Base-by-base conservation (phyloP, 2,888 invertebrate species). In the Drosophila anceps region DNA sequence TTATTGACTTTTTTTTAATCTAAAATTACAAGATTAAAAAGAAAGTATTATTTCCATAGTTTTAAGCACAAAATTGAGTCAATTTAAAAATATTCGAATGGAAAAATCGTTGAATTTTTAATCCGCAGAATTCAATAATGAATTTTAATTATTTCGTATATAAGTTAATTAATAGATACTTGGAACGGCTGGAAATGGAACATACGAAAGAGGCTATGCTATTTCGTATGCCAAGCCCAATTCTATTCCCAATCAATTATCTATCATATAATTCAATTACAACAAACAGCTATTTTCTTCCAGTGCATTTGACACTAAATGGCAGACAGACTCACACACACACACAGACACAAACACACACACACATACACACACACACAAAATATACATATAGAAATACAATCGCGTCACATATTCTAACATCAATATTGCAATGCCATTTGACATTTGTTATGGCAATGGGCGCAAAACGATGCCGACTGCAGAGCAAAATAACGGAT, bases 381-480 rank as follows among this genome's bases (percentile, higher is more conserved):
- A 61, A 12, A 61, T 18, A 59, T 37, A 66, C 35, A 64, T 41
- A 60, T 15, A 67, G 50, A 62, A 44, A 51, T 55, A 79, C 54
- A 79, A 62, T 66, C 46, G 71, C 39, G 33, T 61, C 71, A 63
- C 83, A 69, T 69, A 81, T 83, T 86, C 81, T 69, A 82, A 86
- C 86, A 86, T 83, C 86, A 82, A 82, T 82, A 82, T 82, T 82
- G 86, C 81, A 86, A 78, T 81, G 59, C 67, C 81, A 81, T 83
- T 82, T 83, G 82, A 83, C 82, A 82, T 81, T 81, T 81, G 81
- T 68, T 55, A 68, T 68, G 72, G 62, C 69, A 61, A 53, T 66
- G 66, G 55, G 67, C 57, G 50, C 75, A 81, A 73, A 85, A 74
- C 60, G 81, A 66, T 69, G 74, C 69, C 63, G 66, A 67, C 57